These are phyloP conservation scores for Amiota mariae DNA, from an alignment of 2,888 invertebrate species.

Conservation along the genomic window DNA sequence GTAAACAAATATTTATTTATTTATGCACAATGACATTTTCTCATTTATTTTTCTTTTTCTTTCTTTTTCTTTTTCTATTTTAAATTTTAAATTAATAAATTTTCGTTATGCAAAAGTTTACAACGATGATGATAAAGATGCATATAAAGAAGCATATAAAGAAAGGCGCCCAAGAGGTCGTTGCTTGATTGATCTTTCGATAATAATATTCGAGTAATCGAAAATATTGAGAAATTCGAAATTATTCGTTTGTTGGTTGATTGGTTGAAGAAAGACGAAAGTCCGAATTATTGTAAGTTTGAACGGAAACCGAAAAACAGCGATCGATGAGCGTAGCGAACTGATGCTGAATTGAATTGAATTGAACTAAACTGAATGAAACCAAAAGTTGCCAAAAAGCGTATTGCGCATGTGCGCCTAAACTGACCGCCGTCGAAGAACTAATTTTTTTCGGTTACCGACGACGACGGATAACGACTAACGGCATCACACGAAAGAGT, in stretches of 20 bases:
- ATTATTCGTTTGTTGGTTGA: background rate
- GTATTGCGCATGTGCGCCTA: conserved; percentile 71
- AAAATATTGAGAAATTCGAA: conserved; percentile 23
- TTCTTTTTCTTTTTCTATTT: conserved; percentile 36
- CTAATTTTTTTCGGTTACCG: conserved; percentile 61
- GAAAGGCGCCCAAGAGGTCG: conserved; percentile 1
- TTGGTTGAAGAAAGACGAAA: background rate
- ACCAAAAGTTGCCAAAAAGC: conserved; percentile 66
- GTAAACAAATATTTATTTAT: conserved; percentile 4
- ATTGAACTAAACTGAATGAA: conserved; percentile 51
- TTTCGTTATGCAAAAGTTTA: conserved; percentile 21
- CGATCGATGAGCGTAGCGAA: background rate
- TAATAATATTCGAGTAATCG: background rate
- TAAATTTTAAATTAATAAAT: conserved; percentile 50
- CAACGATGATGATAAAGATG: background rate
- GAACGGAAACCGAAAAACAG: conserved; percentile 18
- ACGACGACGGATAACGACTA: too few species aligned
- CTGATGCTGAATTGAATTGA: background rate
- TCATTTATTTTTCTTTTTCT: conserved; percentile 17
- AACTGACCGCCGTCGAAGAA: conserved; percentile 73
- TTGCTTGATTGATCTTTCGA: background rate
- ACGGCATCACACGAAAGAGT: conserved; percentile 39
- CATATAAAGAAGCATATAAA: background rate
- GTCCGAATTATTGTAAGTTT: background rate
- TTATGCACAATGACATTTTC: conserved; percentile 51